A percentile compares a stretch with the other conserved stretches of the same genome.
phyloP scores from a whole-genome alignment of 2,888 invertebrate genomes.

The Nysson spinosus region DNA sequence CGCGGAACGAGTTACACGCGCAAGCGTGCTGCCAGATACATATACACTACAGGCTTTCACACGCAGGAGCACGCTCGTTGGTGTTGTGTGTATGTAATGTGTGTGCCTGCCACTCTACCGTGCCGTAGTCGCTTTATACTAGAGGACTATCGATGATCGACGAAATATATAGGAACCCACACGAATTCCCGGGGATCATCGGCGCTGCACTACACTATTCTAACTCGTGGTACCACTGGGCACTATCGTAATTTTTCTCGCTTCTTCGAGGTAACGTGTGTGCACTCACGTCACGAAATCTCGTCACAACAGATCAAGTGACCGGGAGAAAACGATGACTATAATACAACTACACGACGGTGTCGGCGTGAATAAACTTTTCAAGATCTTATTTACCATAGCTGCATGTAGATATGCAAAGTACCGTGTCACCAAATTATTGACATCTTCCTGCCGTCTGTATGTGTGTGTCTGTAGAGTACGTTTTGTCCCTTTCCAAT shows the following conservation, averaged over 20 bases:
- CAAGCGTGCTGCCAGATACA: constrained; percentile 50
- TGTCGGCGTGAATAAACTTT: constrained; percentile 31
- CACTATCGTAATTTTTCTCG: constrained; percentile 33
- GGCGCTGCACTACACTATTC: constrained; percentile 27
- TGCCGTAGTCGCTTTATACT: constrained; percentile 30
- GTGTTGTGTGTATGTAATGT: constrained; percentile 24
- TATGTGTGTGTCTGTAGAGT: constrained; percentile 32
- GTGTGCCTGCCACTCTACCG: constrained; percentile 35
- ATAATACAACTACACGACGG: constrained; percentile 34
- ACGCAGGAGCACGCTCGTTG: constrained; percentile 27
- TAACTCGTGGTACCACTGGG: constrained; percentile 31
- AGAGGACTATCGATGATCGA: constrained; percentile 26
- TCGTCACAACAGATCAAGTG: constrained; percentile 35
- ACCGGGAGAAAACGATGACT: constrained; percentile 43
- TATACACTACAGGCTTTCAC: constrained; percentile 35
- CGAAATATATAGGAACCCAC: constrained; percentile 30
- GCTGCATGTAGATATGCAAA: constrained; percentile 7
- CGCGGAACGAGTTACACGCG: constrained; percentile 46
- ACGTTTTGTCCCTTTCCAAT: constrained; percentile 23
- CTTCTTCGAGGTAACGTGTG: constrained; percentile 31
- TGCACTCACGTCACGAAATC: constrained; percentile 44
- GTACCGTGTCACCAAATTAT: constrained; percentile 61
- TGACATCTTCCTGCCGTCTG: constrained; percentile 64
- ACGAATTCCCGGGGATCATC: constrained; percentile 36
- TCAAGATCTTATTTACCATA: constrained; percentile 32